Evolutionary conservation across 2,888 invertebrate genomes (phyloP).

Genomic region (Piscicola geometra): DNA sequence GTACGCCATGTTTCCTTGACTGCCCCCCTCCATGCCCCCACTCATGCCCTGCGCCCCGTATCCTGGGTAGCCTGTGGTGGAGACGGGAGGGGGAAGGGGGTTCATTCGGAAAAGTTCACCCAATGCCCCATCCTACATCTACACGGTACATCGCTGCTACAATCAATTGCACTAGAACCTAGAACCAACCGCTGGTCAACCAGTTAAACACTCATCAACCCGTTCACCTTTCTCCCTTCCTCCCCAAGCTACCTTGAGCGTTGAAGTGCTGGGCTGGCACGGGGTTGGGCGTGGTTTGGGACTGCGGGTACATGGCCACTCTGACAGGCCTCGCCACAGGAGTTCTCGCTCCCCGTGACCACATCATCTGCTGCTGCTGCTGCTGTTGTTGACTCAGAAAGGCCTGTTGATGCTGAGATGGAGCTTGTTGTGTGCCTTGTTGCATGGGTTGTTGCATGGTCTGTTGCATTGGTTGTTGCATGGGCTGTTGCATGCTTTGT

Average conservation of each 20-base stretch:
- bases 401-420: background rate
- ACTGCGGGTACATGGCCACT: conserved; percentile 6
- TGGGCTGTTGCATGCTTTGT: conserved; percentile 9
- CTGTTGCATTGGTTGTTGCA: conserved; percentile 15
- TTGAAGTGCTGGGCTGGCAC: conserved; percentile 20
- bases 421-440: background rate
- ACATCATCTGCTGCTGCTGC: conserved; percentile 4
- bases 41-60: no score
- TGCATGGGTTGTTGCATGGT: conserved; percentile 26
- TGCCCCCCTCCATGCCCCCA: conserved; percentile 16
- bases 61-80: conserved; percentile 3
- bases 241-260: background rate
- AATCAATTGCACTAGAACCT: no score
- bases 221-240: no score
- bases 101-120: no score
- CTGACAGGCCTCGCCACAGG: conserved; percentile 6
- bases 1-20: background rate
- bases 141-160: no score
- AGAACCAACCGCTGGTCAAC: no score
- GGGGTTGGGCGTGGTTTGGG: background rate
- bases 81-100: no score
- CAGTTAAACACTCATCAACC: no score
- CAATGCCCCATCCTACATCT: no score
- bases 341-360: background rate
- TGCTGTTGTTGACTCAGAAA: conserved; percentile 6